Base-by-base conservation (phyloP, 2,113 vertebrate genomes). In the Megaceryle maxima region DNA sequence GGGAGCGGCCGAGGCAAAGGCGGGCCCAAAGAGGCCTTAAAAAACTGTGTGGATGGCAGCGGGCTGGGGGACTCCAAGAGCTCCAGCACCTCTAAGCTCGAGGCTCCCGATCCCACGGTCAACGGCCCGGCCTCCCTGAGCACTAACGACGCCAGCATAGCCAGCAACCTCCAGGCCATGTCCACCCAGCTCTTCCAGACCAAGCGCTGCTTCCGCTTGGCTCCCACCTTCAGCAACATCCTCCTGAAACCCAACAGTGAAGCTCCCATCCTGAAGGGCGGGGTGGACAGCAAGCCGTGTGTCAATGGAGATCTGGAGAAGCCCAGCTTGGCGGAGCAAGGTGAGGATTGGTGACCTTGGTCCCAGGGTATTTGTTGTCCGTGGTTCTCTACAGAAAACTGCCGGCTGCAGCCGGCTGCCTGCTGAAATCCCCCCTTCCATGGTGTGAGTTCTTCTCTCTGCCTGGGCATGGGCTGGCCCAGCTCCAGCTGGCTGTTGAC, bases 131-230 rank as follows among this genome's bases (percentile, higher is more conserved):
- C 90, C 80, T 95, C 97, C 11, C 74, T 97, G 78, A 95, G 96
- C 80, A 29, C 96, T 48, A 98, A 87, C 0, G 99, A 99, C 10
- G 97, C 98, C 25, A 99, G 99, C 97, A 99, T 99, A 70, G 99
- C 99, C 98, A 99, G 99, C 83, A 99, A 99, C 70, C 98, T 99
- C 3, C 99, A 99, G 97, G 99, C 99, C 94, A 99, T 99, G 99
- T 99, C 99, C 72, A 99, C 99, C 0, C 99, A 99, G 91, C 98
- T 99, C 69, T 99, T 99, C 92, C 99, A 99, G 98, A 98, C 98
- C 66, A 99, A 99, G 63, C 99, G 99, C 88, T 99, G 99, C 98
- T 99, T 99, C 95, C 99, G 99, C 13, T 96, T 99, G 95, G 99
- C 99, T 1, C 99, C 99, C 31, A 99, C 99, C 1, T 99, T 99